These are phyloP conservation scores for Drosophila bifasciata DNA, from an alignment of 1,140 invertebrate genomes.

Conservation along the genomic window DNA sequence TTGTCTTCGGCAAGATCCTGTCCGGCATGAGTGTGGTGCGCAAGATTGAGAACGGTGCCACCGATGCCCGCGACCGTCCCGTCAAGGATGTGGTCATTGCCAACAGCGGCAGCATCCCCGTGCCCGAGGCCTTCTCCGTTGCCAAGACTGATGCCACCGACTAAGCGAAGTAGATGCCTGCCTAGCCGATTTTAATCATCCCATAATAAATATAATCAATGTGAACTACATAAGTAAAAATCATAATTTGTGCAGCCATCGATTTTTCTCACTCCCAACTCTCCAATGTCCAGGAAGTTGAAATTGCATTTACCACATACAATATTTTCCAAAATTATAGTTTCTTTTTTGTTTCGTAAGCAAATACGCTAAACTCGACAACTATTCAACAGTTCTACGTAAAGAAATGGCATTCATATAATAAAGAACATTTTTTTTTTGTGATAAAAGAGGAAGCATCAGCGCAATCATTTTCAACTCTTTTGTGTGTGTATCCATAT, in stretches of 20 bases:
- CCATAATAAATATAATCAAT: conserved; percentile 47
- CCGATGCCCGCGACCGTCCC: conserved; percentile 91
- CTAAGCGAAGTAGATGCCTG: conserved; percentile 84
- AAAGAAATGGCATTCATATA: conserved; percentile 28
- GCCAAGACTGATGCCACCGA: conserved; percentile 91
- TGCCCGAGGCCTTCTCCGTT: conserved; percentile 92
- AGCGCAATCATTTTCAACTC: conserved; percentile 4
- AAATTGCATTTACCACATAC: conserved; percentile 56
- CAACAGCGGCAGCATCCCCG: conserved; percentile 88
- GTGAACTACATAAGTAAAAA: conserved; percentile 28
- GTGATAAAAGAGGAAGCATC: conserved; percentile 41
- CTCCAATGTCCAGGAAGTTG: conserved; percentile 14
- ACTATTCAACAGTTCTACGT: conserved; percentile 53
- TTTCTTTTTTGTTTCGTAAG: conserved; percentile 47
- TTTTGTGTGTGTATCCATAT: conserved; percentile 29
- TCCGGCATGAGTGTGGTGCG: conserved; percentile 90
- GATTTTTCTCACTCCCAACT: conserved; percentile 45
- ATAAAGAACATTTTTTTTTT: conserved; percentile 52
- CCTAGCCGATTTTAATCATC: conserved; percentile 27
- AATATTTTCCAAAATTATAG: conserved; percentile 24
- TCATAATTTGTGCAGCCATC: conserved; percentile 36
- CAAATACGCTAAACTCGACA: conserved; percentile 46
- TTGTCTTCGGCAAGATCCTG: conserved; percentile 96
- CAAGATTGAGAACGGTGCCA: conserved; percentile 91
- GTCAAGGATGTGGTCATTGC: conserved; percentile 91